Evolutionary conservation across 2,113 vertebrate species (phyloP).

Genomic region (Boleophthalmus pectinirostris): DNA sequence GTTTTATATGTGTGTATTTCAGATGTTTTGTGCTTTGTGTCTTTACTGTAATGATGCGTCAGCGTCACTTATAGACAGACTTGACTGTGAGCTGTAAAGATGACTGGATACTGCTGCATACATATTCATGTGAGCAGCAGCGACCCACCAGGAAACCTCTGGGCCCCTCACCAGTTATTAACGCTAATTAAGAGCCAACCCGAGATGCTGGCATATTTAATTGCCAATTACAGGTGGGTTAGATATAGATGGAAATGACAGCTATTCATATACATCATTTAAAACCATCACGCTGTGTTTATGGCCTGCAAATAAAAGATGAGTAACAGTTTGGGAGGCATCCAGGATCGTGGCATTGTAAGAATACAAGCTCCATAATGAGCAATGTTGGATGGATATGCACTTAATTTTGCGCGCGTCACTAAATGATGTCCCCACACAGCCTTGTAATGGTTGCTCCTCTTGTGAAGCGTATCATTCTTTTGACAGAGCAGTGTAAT

Average conservation of each 20-base stretch:
- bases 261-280: conserved; percentile 68
- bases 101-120: conserved; percentile 44
- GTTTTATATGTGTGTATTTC: no score
- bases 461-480: conserved; percentile 74
- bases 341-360: conserved; percentile 53
- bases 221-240: conserved; percentile 76
- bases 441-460: conserved; percentile 73
- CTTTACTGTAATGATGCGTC: background rate
- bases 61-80: conserved; percentile 16
- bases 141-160: conserved; percentile 58
- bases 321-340: conserved; percentile 48
- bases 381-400: conserved; percentile 70
- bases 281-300: conserved; percentile 63
- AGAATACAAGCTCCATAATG: conserved; percentile 69
- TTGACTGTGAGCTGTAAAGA: conserved; percentile 27
- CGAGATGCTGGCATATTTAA: conserved; percentile 73
- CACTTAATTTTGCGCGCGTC: conserved; percentile 71
- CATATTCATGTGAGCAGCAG: conserved; percentile 72
- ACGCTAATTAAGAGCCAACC: conserved; percentile 76
- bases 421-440: conserved; percentile 71
- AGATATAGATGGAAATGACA: conserved; percentile 72
- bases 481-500: conserved; percentile 75
- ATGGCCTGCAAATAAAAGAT: conserved; percentile 50
- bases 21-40: background rate
- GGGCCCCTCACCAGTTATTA: conserved; percentile 72